A percentile compares a stretch with the other conserved stretches of the same genome.
Evolutionary conservation across 2,888 invertebrate species (phyloP).

Genomic region (Pecten maximus): DNA sequence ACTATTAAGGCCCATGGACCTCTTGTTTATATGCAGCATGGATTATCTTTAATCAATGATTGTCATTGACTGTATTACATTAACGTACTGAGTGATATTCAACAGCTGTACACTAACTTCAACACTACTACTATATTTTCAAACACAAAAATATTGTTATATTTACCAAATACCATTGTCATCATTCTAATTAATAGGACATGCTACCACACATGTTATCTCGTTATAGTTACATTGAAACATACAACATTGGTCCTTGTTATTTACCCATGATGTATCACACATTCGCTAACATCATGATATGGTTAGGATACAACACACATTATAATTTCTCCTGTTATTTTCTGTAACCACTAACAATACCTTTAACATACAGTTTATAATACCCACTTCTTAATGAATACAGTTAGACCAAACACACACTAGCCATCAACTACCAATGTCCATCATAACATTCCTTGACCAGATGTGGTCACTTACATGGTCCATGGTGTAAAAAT

Average conservation of each 20-base stretch:
- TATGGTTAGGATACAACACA: no score
- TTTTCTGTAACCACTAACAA: neutral
- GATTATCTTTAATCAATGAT: neutral
- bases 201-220: neutral
- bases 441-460: neutral
- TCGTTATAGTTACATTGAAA: neutral
- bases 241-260: neutral
- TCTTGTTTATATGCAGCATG: neutral
- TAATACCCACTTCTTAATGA: no score
- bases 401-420: neutral
- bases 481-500: constrained; percentile 12
- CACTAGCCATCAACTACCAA: neutral
- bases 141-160: neutral
- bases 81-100: neutral
- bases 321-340: neutral
- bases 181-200: neutral
- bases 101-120: neutral
- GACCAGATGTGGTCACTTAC: constrained; percentile 17
- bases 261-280: no score
- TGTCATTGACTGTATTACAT: neutral
- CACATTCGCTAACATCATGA: no score
- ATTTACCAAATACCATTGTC: neutral
- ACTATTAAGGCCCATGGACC: no score
- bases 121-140: neutral
- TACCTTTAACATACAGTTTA: neutral